Evolutionary conservation across 2,113 vertebrate genomes (phyloP).

Genomic region (Macrotis lagotis): DNA sequence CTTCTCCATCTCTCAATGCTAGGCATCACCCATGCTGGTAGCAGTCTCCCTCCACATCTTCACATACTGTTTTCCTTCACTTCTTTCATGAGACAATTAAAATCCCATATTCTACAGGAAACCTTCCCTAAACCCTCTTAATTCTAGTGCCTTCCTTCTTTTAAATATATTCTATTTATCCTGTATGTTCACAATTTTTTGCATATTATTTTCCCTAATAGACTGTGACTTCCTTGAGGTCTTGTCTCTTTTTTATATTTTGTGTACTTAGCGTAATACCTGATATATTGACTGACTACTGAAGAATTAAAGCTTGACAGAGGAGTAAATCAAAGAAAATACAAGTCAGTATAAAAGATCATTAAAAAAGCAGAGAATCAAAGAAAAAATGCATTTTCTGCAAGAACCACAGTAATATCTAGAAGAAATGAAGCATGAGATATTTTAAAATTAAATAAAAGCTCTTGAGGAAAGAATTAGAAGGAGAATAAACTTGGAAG

Average conservation of each 20-base stretch:
- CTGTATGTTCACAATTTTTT: too few species aligned
- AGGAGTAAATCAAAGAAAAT: not conserved
- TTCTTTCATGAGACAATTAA: too few species aligned
- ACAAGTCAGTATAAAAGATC: not conserved
- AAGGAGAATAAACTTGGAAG: not conserved
- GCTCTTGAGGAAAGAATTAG: not conserved
- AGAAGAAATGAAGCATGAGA: not conserved
- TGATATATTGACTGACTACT: not conserved
- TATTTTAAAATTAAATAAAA: not conserved
- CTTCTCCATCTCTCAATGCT: too few species aligned
- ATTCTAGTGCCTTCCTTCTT: too few species aligned
- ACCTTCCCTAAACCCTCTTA: too few species aligned
- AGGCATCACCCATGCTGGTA: too few species aligned
- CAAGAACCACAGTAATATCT: not conserved
- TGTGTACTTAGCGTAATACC: not conserved
- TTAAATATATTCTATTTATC: too few species aligned
- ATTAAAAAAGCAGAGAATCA: not conserved
- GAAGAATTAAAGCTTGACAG: not conserved
- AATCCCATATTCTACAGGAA: too few species aligned
- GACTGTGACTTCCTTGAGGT: not conserved
- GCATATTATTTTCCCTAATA: not conserved
- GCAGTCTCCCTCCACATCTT: too few species aligned
- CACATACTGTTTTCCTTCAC: too few species aligned
- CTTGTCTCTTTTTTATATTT: not conserved
- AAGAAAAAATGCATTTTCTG: not conserved